Evolutionary conservation across 2,113 vertebrate species (phyloP), one percentile per base, ranked within the genome.

Genomic region (Arizona elegans): DNA sequence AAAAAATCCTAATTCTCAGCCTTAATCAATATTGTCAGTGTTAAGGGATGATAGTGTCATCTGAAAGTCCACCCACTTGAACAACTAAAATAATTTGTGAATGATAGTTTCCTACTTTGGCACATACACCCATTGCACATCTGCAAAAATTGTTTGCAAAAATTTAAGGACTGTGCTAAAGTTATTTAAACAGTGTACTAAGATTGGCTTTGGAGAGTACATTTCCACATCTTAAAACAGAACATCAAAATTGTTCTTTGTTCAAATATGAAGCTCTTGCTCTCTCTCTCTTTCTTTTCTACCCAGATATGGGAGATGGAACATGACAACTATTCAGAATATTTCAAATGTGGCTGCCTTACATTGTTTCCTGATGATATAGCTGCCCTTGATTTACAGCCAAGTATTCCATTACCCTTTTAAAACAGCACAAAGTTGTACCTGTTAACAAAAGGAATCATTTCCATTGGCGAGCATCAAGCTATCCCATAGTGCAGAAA

Each of bases 401-500:
- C 13, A 17, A 24, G 38, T 5, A 92, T 1, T 38, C 10, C 24
- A 23, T 54, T 55, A 29, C 8, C 54, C 24, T 89, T 54, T 90
- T 23, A 50, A 92, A 5, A 38, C 15, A 38, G 50, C 43, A 92
- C 86, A 85, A 5, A 24, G 43, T 50, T 85, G 38, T 53, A 56
- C n/a, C n/a, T 86, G 13, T 15, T 87, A 8, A 50, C 9, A 87
- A 52, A 92, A 88, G 6, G 26, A 92, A 94, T 43, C 55, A 29
- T 59, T 96, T 92, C 85, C 89, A 8, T n/a, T 86, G 33, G 92
- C 87, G 91, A 90, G 23, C 47, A 33, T 70, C 85, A 86, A 91
- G 89, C 52, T 13, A 58, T 21, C 26, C 91, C 70, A n/a, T 53
- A 95, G 62, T 10, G 75, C 38, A 58, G 93, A 92, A 95, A 93